A percentile compares a stretch with the other conserved stretches of the same genome.
phyloP scores from a whole-genome alignment of 2,888 invertebrate species.

The Apodemia mormo region DNA sequence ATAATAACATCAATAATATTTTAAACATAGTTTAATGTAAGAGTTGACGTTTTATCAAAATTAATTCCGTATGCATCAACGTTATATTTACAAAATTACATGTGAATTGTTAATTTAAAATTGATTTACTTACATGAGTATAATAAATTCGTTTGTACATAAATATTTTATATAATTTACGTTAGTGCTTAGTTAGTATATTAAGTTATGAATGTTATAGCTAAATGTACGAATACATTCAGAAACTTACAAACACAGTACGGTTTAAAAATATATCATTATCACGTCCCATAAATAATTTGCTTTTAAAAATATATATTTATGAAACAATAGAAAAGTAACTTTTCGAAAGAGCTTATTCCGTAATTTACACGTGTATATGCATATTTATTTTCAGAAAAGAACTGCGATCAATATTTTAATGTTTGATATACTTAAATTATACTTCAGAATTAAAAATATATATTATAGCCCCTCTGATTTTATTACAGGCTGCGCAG shows the following conservation, averaged over 20 bases:
- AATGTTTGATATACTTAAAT: no score
- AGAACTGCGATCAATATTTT: no score
- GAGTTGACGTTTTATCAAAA: constrained; percentile 37
- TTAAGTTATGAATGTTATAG: background rate
- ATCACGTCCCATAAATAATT: no score
- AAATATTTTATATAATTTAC: constrained; percentile 1
- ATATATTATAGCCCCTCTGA: no score
- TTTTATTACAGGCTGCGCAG: no score
- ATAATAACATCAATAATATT: constrained; percentile 31
- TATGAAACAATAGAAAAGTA: no score
- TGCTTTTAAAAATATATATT: no score
- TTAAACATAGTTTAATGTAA: constrained; percentile 5
- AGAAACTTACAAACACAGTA: background rate
- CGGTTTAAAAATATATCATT: no score
- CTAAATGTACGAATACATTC: background rate
- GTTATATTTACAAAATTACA: constrained; percentile 50
- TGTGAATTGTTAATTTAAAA: constrained; percentile 20
- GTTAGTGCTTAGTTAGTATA: background rate
- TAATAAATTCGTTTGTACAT: constrained; percentile 19
- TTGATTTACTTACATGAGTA: constrained; percentile 26
- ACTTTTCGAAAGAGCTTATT: no score
- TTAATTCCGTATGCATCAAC: constrained; percentile 72
- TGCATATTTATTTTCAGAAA: no score
- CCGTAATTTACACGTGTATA: no score
- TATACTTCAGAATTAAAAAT: no score